Percentiles rank a stretch among this genome's conserved stretches.
These are phyloP conservation scores for Heliconius erato DNA, from an alignment of 2,888 invertebrate species.

Conservation along the genomic window DNA sequence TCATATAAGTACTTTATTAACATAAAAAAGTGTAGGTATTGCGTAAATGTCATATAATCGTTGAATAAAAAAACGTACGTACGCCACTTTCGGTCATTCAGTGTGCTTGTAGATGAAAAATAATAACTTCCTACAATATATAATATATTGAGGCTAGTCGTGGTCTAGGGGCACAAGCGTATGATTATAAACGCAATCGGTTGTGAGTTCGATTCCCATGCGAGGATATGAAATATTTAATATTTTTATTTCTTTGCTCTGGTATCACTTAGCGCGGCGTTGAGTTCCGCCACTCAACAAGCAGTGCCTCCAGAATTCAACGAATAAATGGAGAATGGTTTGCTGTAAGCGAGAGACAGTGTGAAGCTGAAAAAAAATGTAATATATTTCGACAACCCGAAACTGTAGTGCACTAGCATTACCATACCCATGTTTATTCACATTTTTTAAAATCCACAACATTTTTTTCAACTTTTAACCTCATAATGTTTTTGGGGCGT, in stretches of 20 bases:
- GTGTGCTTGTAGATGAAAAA: not conserved
- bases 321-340: too few relatives aligned
- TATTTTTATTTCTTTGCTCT: too few relatives aligned
- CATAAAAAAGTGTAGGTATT: not conserved
- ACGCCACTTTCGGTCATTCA: not conserved
- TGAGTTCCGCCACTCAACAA: too few relatives aligned
- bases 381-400: not conserved
- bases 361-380: not conserved
- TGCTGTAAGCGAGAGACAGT: too few relatives aligned
- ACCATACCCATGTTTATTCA: slow-evolving; percentile 25
- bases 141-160: not conserved
- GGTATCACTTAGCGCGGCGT: too few relatives aligned
- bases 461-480: slow-evolving; percentile 34
- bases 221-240: too few relatives aligned
- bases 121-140: not conserved
- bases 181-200: too few relatives aligned
- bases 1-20: not conserved
- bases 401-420: slow-evolving; percentile 13
- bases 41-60: not conserved
- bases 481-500: slow-evolving; percentile 22
- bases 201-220: too few relatives aligned
- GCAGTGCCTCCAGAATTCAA: too few relatives aligned
- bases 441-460: slow-evolving; percentile 6
- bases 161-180: too few relatives aligned
- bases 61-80: not conserved